Base-by-base conservation (phyloP, 2,888 invertebrate genomes). In the Agonum fuliginosum region DNA sequence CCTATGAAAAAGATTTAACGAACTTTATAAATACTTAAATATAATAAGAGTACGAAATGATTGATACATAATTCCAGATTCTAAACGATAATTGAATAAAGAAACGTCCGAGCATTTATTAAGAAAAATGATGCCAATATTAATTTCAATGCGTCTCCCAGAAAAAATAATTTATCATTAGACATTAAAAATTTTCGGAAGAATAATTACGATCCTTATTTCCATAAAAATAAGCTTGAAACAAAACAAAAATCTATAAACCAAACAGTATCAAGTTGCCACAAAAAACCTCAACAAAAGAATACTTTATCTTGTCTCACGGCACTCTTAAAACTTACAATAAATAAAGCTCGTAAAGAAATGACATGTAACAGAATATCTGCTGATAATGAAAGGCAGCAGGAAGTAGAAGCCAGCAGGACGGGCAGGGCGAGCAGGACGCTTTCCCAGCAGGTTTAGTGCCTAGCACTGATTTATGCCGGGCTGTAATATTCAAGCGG, bases 361-460 rank as follows among this genome's bases (percentile, higher is more conserved):
- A 46, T 70, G 77, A 77, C 77, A 70, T 77, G 77, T 77, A 77
- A 77, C 70, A 37, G 41, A 77, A 77, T 77, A 77, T 77, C 77
- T 43, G 20, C 69, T 77, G 58, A 77, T 77, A 77, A 77, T 77
- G 77, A 77, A 76, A 34, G 34, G 37, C 19, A 70, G 24, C 69
- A 12, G 41, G 37, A 70, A 70, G 14, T 14, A 46, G 43, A 24
- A 24, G 46, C 12, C 19, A 67, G 37, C 6, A 14, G 27, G 69
- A 6, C 4, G 27, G 74, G 48, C 10, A 24, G 48, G 51, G 54
- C 12, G 6, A 43, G 43, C 17, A 22, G 5, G 37, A n/a, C 34
- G 34, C 75, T 65, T 17, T 75, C 51, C 65, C 51, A 41, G 54
- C 70, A 70, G 54, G 54, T 70, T 77, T 77, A 77, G 70, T 70